Percentiles rank a stretch among this genome's conserved stretches.
Evolutionary conservation across 2,797 vertebrate genomes (phyloP).

Genomic region (Xyrichtys novacula): DNA sequence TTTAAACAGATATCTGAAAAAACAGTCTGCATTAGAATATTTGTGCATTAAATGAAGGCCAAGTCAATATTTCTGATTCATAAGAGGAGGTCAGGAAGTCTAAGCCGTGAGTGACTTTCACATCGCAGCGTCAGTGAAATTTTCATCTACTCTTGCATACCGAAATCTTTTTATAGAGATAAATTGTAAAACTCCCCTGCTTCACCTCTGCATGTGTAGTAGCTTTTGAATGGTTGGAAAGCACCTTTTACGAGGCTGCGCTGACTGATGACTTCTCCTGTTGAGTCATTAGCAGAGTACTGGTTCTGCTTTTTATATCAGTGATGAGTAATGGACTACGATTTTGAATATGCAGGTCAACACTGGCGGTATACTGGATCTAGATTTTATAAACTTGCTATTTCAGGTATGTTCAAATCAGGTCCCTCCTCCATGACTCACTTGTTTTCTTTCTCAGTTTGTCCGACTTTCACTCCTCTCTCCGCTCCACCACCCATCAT

Average conservation of each 20-base stretch:
- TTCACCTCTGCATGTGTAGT: background rate
- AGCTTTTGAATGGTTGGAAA: background rate
- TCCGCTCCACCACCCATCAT: constrained; percentile 22
- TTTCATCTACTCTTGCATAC: too few relatives aligned
- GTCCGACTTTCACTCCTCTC: constrained; percentile 23
- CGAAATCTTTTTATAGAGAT: too few relatives aligned
- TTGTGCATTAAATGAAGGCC: too few relatives aligned
- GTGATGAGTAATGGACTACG: background rate
- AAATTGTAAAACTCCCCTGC: too few relatives aligned
- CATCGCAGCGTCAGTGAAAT: too few relatives aligned
- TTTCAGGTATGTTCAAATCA: constrained; percentile 16
- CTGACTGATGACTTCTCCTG: background rate
- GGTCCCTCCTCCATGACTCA: constrained; percentile 28
- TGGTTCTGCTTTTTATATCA: background rate
- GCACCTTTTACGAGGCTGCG: background rate
- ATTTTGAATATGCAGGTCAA: background rate
- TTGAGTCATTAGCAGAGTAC: background rate
- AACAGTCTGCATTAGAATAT: too few relatives aligned
- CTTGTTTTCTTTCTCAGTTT: constrained; percentile 43
- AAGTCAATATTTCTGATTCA: too few relatives aligned
- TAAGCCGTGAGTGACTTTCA: too few relatives aligned
- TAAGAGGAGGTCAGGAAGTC: too few relatives aligned
- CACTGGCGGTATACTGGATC: background rate
- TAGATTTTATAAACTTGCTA: constrained; percentile 10
- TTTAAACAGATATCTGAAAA: too few relatives aligned